Conservation (phyloP, 2,888 invertebrate species). For the Minunthozetes semirufus region DNA sequence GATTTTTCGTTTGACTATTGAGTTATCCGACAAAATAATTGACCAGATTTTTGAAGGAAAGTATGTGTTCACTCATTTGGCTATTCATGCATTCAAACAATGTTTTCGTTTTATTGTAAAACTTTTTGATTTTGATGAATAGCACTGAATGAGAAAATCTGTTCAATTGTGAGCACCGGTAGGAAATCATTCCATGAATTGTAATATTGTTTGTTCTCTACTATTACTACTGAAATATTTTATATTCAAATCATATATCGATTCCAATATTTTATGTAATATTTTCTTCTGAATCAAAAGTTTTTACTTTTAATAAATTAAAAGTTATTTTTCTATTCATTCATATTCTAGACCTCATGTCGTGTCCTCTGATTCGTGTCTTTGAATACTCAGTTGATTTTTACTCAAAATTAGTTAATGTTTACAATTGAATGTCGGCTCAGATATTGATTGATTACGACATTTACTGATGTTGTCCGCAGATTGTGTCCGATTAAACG, state of each 20-base stretch:
- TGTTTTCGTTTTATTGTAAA: not conserved
- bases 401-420: not conserved
- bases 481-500: too few relatives aligned
- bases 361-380: not conserved
- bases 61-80: not conserved
- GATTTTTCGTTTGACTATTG: not conserved
- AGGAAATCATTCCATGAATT: not conserved
- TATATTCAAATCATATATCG: constrained; percentile 9
- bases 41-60: not conserved
- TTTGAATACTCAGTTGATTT: constrained; percentile 8
- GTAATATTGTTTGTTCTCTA: too few relatives aligned
- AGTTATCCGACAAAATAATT: not conserved
- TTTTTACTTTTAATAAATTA: constrained; percentile 2
- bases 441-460: constrained; percentile 5
- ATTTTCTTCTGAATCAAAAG: not conserved
- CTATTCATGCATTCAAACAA: not conserved
- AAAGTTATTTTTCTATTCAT: not conserved
- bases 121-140: constrained; percentile 13
- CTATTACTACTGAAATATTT: not conserved
- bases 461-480: not conserved
- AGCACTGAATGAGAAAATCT: not conserved
- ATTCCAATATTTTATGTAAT: not conserved
- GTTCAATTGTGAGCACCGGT: not conserved
- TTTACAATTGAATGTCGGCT: not conserved
- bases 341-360: constrained; percentile 19